Evolutionary conservation across 2,888 invertebrate genomes (phyloP).

Genomic region (Ariolimax columbianus): DNA sequence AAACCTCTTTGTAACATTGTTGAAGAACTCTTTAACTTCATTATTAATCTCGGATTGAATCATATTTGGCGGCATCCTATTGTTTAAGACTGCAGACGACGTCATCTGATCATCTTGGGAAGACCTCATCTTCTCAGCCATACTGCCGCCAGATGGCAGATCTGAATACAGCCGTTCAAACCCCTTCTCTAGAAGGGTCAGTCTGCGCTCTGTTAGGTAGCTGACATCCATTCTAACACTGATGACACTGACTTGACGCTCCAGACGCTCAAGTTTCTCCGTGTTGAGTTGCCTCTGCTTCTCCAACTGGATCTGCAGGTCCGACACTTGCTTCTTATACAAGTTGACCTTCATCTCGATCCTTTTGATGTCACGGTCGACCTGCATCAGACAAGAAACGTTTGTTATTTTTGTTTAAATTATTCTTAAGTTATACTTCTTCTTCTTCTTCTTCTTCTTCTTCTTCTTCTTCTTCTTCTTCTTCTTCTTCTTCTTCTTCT

Average conservation of each 20-base stretch:
- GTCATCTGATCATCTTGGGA: constrained; percentile 21
- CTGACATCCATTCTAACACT: neutral
- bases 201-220: constrained; percentile 13
- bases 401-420: too few species aligned
- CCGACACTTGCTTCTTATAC: constrained; percentile 55
- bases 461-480: constrained; percentile 25
- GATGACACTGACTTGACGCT: constrained; percentile 1
- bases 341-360: constrained; percentile 56
- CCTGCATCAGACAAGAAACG: constrained; percentile 35
- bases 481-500: constrained; percentile 25
- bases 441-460: constrained; percentile 25
- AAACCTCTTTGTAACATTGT: constrained; percentile 51
- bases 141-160: neutral
- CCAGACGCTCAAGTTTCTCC: constrained; percentile 48
- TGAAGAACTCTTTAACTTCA: constrained; percentile 50
- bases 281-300: constrained; percentile 53
- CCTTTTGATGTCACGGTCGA: constrained; percentile 52
- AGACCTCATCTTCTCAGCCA: neutral
- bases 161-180: constrained; percentile 22
- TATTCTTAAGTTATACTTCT: too few species aligned
- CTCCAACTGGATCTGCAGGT: constrained; percentile 53
- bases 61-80: neutral
- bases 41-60: constrained; percentile 48
- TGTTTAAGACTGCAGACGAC: neutral
- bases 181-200: constrained; percentile 22